phyloP scores from a whole-genome alignment of 2,888 invertebrate genomes.

The Fragum whitleyi region DNA sequence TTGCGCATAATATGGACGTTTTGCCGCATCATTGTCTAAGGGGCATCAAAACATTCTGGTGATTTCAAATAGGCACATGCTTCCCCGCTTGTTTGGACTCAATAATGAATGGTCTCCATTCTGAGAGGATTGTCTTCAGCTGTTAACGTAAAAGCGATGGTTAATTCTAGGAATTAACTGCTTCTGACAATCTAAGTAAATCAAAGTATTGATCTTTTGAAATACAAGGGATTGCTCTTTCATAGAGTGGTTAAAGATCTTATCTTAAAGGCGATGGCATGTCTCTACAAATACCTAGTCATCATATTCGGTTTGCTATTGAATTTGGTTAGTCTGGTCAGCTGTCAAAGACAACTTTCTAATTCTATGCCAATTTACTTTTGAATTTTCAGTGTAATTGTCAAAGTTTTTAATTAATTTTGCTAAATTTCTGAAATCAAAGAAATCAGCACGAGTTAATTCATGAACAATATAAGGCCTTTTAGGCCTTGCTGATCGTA shows the following conservation, averaged over 20 bases:
- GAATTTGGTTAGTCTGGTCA: background rate
- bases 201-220: slow-evolving; percentile 21
- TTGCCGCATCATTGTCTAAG: too few relatives aligned
- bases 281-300: slow-evolving; percentile 1
- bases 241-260: background rate
- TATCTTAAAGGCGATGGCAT: background rate
- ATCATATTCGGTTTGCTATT: background rate
- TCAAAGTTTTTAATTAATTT: slow-evolving; percentile 28
- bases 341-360: background rate
- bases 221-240: background rate
- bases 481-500: slow-evolving; percentile 12
- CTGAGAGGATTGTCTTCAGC: too few relatives aligned
- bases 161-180: too few relatives aligned
- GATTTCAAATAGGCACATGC: too few relatives aligned
- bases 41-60: too few relatives aligned
- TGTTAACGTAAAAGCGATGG: too few relatives aligned
- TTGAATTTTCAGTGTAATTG: background rate
- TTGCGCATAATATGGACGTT: too few relatives aligned
- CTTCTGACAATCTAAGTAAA: slow-evolving; percentile 18
- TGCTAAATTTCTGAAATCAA: slow-evolving; percentile 15
- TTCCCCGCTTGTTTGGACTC: too few relatives aligned
- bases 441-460: slow-evolving; percentile 3
- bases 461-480: slow-evolving; percentile 6
- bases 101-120: too few relatives aligned
- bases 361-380: slow-evolving; percentile 21